A percentile compares a stretch with the other conserved stretches of the same genome.
Conservation (phyloP, 2,797 vertebrate genomes). For the Poecilia gillii region DNA sequence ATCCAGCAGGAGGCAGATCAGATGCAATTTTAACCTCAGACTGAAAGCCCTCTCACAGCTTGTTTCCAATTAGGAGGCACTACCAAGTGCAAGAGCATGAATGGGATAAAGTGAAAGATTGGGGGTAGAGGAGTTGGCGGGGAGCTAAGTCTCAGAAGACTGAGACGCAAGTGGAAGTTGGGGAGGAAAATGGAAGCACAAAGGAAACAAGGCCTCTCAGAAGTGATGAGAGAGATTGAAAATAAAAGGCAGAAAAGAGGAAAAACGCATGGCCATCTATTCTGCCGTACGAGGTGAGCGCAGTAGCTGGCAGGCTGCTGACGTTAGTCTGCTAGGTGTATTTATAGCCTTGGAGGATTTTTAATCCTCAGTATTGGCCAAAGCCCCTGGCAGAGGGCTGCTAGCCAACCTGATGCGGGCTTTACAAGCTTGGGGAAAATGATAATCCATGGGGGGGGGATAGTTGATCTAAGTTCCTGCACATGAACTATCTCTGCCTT, state of each 20-base stretch:
- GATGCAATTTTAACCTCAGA: conserved; percentile 75
- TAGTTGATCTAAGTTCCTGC: conserved; percentile 55
- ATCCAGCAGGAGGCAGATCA: conserved; percentile 69
- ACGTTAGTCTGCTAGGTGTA: conserved; percentile 76
- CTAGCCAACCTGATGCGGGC: conserved; percentile 69
- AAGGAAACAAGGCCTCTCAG: conserved; percentile 29
- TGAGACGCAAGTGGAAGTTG: conserved; percentile 46
- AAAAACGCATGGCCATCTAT: conserved; percentile 45
- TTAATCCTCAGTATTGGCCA: conserved; percentile 81
- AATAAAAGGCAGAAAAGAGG: conserved; percentile 32
- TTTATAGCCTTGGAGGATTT: conserved; percentile 80
- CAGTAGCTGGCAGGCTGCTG: conserved; percentile 66
- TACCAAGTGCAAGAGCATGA: conserved; percentile 70
- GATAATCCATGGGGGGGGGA: conserved; percentile 56
- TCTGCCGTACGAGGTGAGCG: conserved; percentile 66
- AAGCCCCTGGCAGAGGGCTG: conserved; percentile 71
- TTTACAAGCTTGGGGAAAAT: conserved; percentile 62
- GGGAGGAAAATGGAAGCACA: conserved; percentile 32
- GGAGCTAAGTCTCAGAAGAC: conserved; percentile 28
- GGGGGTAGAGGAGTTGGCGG: not conserved
- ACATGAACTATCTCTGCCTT: conserved; percentile 36
- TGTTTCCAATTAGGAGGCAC: conserved; percentile 80
- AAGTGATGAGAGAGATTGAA: conserved; percentile 35
- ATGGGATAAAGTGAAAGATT: conserved; percentile 47
- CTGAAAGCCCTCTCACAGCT: conserved; percentile 77